These are phyloP conservation scores for Malurus elegans DNA, from an alignment of 2,113 vertebrate species.

Conservation along the genomic window DNA sequence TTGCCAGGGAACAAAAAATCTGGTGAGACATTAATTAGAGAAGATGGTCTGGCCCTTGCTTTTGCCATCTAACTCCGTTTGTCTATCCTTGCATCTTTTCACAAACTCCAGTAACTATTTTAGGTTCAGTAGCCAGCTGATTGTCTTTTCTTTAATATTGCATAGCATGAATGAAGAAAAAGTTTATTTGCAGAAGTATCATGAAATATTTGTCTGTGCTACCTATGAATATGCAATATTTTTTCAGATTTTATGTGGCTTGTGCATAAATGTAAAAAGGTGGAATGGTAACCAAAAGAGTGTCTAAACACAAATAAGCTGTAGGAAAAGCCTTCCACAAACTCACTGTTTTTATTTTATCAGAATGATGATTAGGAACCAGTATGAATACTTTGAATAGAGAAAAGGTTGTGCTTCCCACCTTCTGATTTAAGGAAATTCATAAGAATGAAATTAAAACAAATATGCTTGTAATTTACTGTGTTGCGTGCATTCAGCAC, in stretches of 20 bases:
- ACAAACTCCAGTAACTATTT: background rate
- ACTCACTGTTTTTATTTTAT: background rate
- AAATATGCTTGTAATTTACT: constrained; percentile 27
- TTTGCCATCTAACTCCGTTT: background rate
- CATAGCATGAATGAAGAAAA: background rate
- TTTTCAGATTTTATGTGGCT: background rate
- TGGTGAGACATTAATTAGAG: constrained; percentile 24
- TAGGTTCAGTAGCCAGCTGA: background rate
- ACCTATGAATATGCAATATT: background rate
- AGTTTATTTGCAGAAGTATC: background rate
- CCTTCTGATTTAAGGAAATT: constrained; percentile 12
- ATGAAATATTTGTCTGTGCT: background rate
- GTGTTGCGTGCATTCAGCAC: background rate
- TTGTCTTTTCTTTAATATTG: background rate
- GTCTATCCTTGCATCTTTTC: background rate
- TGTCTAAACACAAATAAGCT: background rate
- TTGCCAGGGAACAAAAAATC: constrained; percentile 34
- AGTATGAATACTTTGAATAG: background rate
- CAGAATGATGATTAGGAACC: background rate
- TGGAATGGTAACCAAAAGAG: background rate
- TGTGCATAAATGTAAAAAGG: background rate
- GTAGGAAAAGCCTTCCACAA: background rate
- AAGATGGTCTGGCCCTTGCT: constrained; percentile 5
- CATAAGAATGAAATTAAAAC: background rate
- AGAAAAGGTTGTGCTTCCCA: background rate